phyloP scores from a whole-genome alignment of 1,140 invertebrate genomes.

The Teleogryllus occipitalis region DNA sequence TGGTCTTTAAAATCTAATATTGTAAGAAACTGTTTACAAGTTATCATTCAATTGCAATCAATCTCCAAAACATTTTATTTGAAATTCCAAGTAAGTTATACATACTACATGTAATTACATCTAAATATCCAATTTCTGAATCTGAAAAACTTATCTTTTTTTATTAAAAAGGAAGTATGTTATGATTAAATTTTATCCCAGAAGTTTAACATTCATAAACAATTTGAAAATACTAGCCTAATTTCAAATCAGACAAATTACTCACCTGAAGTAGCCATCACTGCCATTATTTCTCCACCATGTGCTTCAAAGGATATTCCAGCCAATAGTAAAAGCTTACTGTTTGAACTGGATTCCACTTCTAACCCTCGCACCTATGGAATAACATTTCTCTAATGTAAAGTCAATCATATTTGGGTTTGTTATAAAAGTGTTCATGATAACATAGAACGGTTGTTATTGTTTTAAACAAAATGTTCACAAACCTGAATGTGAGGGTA shows the following conservation, averaged over 20 bases:
- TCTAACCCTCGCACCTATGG: constrained; percentile 52
- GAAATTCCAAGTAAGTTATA: too few species aligned
- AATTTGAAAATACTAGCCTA: not conserved
- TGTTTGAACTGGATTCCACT: constrained; percentile 33
- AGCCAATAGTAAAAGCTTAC: constrained; percentile 46
- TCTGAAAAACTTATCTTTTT: not conserved
- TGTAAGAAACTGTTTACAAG: too few species aligned
- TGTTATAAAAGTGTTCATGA: not conserved
- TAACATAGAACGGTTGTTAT: not conserved
- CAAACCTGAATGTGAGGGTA: constrained; percentile 52
- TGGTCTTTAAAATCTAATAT: too few species aligned
- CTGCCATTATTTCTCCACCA: constrained; percentile 80
- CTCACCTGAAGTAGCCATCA: constrained; percentile 69
- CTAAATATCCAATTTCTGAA: not conserved
- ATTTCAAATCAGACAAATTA: not conserved
- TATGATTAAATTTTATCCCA: not conserved
- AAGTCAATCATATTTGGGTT: too few species aligned
- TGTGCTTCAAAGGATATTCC: constrained; percentile 73
- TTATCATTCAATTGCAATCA: too few species aligned
- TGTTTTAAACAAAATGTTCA: not conserved
- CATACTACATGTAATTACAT: too few species aligned
- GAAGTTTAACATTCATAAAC: constrained; percentile 15
- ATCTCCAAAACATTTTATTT: too few species aligned
- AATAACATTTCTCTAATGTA: not conserved
- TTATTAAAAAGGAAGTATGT: not conserved